Conservation (phyloP, 2,113 vertebrate genomes). For the Melanerpes aurifrons region DNA sequence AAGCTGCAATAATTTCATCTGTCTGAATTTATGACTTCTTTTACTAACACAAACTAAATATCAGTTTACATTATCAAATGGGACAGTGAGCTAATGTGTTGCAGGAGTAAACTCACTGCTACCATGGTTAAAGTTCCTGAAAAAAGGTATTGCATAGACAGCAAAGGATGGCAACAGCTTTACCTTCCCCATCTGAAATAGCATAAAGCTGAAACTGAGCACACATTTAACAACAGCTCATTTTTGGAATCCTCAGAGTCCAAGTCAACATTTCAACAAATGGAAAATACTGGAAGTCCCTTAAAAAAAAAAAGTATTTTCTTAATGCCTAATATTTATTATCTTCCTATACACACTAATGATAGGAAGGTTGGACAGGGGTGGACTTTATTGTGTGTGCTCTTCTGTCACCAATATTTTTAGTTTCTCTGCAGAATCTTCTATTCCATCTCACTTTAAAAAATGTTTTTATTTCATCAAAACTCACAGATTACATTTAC, state of each 20-base stretch:
- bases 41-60: background rate
- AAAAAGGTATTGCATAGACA: background rate
- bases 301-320: background rate
- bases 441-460: background rate
- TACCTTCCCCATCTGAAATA: background rate
- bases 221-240: background rate
- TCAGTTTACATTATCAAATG: background rate
- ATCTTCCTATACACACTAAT: background rate
- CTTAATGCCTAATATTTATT: background rate
- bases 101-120: background rate
- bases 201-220: background rate
- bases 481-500: background rate
- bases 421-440: background rate
- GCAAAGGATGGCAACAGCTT: background rate
- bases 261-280: background rate
- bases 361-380: background rate
- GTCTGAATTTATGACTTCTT: background rate
- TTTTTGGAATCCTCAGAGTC: background rate
- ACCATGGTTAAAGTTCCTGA: background rate
- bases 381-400: background rate
- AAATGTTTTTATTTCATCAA: background rate
- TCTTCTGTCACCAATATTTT: background rate
- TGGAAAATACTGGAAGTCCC: background rate
- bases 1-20: background rate
- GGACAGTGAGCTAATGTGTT: background rate